Base-by-base conservation (phyloP, 2,113 vertebrate genomes). In the Megaceryle maxima region DNA sequence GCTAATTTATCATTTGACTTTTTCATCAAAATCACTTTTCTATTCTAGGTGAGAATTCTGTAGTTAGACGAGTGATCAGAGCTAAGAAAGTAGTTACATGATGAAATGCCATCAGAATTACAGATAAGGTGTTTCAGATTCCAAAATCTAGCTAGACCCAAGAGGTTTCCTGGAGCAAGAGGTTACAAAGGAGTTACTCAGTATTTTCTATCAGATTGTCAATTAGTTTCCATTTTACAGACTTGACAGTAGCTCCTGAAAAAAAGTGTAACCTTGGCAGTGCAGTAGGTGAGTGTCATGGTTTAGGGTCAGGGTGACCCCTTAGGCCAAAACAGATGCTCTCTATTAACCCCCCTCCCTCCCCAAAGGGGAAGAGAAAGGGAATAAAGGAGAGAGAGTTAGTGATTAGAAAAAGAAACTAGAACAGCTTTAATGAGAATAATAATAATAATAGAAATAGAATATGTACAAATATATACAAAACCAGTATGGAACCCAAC, bases 191-290 rank as follows among this genome's bases (percentile, higher is more conserved):
- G 46, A 82, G 62, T 66, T 72, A 60, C 1, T 18, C 44, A 74
- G 9, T 26, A 82, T 91, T 85, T 95, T 90, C 31, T 79, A 15
- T 72, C 13, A 35, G 84, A 83, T 94, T 59, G 56, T 74, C 50
- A 87, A 55, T 74, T 72, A 92, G 63, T 55, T 60, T 74, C 84
- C 43, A 9, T 88, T 78, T 93, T 63, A 92, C 56, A 90, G 73
- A 59, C 31, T 90, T 96, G 66, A 95, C 63, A 92, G 85, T 5
- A 90, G 28, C 62, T 97, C 62, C 77, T 76, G 80, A 74, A 94
- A 83, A 91, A 81, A 90, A 89, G 57, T 68, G 72, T 29, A 79
- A n/a, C 77, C 41, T 90, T 96, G 77, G 83, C 70, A 97, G 17
- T 16, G 11, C 22, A 74, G 78, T 64, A 95, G 15, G 64, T 60